Conservation (phyloP, 2,113 vertebrate species). For the Hyperopisus bebe region DNA sequence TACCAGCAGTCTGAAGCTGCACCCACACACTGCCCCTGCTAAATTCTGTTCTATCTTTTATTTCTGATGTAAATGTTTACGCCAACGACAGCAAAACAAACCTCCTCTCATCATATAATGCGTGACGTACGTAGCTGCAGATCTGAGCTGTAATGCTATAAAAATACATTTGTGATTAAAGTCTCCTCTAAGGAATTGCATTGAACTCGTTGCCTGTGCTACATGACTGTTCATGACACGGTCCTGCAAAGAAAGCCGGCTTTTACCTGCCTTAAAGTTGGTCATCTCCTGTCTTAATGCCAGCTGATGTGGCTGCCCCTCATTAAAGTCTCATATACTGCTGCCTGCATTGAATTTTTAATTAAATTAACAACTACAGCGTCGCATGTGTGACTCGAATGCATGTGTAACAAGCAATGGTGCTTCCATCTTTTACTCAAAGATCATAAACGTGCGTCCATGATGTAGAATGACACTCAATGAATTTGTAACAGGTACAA, state of each 20-base stretch:
- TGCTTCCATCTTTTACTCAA: not conserved
- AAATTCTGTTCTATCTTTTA: constrained; percentile 9
- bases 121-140: not conserved
- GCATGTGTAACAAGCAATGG: not conserved
- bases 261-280: not conserved
- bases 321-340: not conserved
- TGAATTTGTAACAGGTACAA: not conserved
- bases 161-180: constrained; percentile 7
- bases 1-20: constrained; percentile 6
- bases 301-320: no score
- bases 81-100: constrained; percentile 2
- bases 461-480: not conserved
- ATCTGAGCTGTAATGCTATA: constrained; percentile 1
- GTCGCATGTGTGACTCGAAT: not conserved
- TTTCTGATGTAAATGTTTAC: constrained; percentile 11
- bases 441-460: not conserved
- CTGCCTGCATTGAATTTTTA: not conserved
- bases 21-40: not conserved
- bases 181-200: not conserved
- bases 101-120: not conserved
- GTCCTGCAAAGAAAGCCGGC: not conserved
- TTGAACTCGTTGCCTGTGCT: not conserved
- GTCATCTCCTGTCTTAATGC: no score
- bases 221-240: not conserved
- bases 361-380: not conserved